phyloP scores from a whole-genome alignment of 2,888 invertebrate species.

The Hemicrepidius hirtus region DNA sequence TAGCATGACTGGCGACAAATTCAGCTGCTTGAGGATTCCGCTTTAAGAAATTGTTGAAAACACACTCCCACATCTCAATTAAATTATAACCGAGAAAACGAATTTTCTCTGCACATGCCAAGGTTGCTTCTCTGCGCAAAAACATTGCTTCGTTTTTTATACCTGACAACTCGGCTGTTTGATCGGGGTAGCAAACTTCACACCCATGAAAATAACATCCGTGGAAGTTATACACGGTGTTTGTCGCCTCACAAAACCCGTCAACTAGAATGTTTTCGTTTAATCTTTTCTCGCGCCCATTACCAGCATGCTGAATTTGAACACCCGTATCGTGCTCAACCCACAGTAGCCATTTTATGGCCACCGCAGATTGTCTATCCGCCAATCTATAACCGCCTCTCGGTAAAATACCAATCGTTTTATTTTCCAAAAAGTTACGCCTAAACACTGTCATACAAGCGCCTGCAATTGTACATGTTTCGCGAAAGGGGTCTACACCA shows the following conservation, averaged over 20 bases:
- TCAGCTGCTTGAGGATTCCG: too few species aligned
- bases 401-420: not conserved
- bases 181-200: not conserved
- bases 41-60: constrained; percentile 3
- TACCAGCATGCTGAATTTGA: not conserved
- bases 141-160: not conserved
- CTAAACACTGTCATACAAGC: constrained; percentile 11
- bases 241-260: not conserved
- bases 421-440: not conserved
- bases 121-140: not conserved
- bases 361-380: not conserved
- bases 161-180: not conserved
- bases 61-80: not conserved
- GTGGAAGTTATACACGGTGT: not conserved
- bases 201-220: constrained; percentile 4
- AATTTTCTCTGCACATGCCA: not conserved
- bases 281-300: not conserved
- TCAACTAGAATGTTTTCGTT: not conserved
- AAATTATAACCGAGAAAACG: not conserved
- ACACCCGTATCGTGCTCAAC: not conserved
- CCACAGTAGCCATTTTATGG: constrained; percentile 5
- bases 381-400: not conserved
- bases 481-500: constrained; percentile 40
- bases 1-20: too few species aligned
- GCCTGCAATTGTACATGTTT: constrained; percentile 12